Percentiles rank a stretch among this genome's conserved stretches.
Evolutionary conservation across 1,140 invertebrate species (phyloP).

Genomic region (Cryptotermes secundus): DNA sequence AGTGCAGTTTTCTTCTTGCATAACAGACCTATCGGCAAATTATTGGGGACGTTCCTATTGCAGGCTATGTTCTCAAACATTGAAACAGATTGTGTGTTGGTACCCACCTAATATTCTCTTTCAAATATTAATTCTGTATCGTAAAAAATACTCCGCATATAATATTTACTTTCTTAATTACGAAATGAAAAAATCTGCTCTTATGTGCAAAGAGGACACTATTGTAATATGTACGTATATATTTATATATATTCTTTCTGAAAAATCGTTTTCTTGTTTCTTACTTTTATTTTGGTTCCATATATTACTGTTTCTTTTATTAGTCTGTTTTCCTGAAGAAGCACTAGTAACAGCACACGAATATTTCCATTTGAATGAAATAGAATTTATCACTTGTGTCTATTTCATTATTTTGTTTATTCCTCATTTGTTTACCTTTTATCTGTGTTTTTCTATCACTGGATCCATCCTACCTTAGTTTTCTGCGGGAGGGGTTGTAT

Average conservation of each 20-base stretch:
- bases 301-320: neutral
- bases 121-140: constrained; percentile 29
- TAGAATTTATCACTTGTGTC: constrained; percentile 7
- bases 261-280: constrained; percentile 26
- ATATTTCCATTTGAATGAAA: constrained; percentile 21
- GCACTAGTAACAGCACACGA: constrained; percentile 27
- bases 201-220: constrained; percentile 32
- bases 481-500: neutral
- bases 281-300: constrained; percentile 21
- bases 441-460: constrained; percentile 21
- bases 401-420: constrained; percentile 23
- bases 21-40: neutral
- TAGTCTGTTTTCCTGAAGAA: constrained; percentile 23
- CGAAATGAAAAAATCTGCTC: constrained; percentile 28
- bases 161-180: constrained; percentile 24
- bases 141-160: constrained; percentile 32
- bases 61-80: neutral
- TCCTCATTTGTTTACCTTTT: neutral
- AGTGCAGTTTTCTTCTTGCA: neutral
- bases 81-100: neutral
- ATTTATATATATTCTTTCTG: constrained; percentile 22
- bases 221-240: constrained; percentile 30
- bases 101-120: neutral
- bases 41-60: neutral
- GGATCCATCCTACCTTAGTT: constrained; percentile 33